Evolutionary conservation across 2,888 invertebrate genomes (phyloP).

Genomic region (Lepidochrysops patricia): DNA sequence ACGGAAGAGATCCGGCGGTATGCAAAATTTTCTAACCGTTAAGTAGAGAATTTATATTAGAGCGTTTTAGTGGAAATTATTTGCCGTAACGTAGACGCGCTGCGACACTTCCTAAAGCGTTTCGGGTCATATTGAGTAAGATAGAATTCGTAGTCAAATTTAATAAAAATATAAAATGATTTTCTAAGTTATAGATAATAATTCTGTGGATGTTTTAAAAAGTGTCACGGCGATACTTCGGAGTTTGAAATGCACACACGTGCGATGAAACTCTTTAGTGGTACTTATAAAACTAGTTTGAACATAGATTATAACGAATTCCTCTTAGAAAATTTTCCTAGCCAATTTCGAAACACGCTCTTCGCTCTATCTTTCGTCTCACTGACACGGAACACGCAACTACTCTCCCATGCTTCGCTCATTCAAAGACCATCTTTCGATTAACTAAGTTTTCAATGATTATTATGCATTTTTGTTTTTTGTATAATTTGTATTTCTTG

Average conservation of each 20-base stretch:
- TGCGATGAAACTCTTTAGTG: slow-evolving; percentile 33
- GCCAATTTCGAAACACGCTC: slow-evolving; percentile 44
- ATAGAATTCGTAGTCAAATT: slow-evolving; percentile 40
- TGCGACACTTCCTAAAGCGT: slow-evolving; percentile 35
- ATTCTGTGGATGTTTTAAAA: slow-evolving; percentile 15
- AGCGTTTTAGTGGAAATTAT: slow-evolving; percentile 46
- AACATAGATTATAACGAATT: slow-evolving; percentile 38
- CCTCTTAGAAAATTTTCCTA: slow-evolving; percentile 28
- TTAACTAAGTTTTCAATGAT: slow-evolving; percentile 22
- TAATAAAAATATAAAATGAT: slow-evolving; percentile 42
- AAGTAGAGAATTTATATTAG: slow-evolving; percentile 61
- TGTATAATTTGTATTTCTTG: slow-evolving; percentile 33
- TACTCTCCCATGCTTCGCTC: slow-evolving; percentile 19
- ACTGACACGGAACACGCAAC: slow-evolving; percentile 26
- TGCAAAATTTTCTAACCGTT: slow-evolving; percentile 28
- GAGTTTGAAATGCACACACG: slow-evolving; percentile 32
- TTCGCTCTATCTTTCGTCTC: slow-evolving; percentile 34
- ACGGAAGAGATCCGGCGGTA: slow-evolving; percentile 14
- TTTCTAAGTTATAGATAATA: slow-evolving; percentile 43
- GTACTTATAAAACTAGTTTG: slow-evolving; percentile 40
- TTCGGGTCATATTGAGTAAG: slow-evolving; percentile 34
- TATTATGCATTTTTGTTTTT: slow-evolving; percentile 30
- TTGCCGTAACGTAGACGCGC: slow-evolving; percentile 37
- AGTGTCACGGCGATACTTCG: slow-evolving; percentile 21
- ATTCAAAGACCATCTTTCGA: slow-evolving; percentile 4